These are phyloP conservation scores for Heteromurus nitidus DNA, from an alignment of 2,888 invertebrate genomes.

Conservation along the genomic window DNA sequence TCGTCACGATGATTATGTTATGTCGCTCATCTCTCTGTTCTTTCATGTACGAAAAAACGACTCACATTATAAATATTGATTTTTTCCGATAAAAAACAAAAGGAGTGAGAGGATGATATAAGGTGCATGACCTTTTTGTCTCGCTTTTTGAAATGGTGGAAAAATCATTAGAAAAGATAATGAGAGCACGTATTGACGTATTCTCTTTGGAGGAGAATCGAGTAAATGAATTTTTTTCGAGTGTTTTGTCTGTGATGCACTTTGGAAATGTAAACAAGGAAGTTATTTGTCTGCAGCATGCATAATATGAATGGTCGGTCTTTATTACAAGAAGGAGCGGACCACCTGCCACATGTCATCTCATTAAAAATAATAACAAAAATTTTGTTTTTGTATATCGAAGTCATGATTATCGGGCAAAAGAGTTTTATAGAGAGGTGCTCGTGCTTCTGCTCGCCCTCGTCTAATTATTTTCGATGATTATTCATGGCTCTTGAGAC, in stretches of 20 bases:
- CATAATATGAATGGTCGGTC: background rate
- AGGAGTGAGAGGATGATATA: no score
- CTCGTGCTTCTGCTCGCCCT: background rate
- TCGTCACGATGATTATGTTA: no score
- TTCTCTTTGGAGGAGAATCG: background rate
- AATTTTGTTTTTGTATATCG: no score
- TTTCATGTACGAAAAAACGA: no score
- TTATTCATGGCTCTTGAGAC: slow-evolving; percentile 30
- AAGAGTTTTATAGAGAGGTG: background rate
- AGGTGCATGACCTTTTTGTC: slow-evolving; percentile 12
- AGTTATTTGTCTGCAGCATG: slow-evolving; percentile 22
- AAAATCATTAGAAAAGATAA: background rate
- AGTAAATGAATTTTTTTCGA: background rate
- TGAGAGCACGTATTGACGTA: background rate
- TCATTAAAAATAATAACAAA: slow-evolving; percentile 57
- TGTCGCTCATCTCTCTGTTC: no score
- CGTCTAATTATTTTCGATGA: slow-evolving; percentile 53
- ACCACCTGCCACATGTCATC: slow-evolving; percentile 45
- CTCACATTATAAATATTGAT: slow-evolving; percentile 14
- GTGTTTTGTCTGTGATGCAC: background rate
- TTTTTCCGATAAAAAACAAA: slow-evolving; percentile 13
- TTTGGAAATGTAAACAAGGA: slow-evolving; percentile 9
- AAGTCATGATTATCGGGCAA: slow-evolving; percentile 22
- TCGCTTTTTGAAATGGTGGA: background rate
- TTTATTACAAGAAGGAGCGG: no score